Evolutionary conservation across 1,140 invertebrate genomes (phyloP).

Genomic region (Thaumatotibia leucotreta): DNA sequence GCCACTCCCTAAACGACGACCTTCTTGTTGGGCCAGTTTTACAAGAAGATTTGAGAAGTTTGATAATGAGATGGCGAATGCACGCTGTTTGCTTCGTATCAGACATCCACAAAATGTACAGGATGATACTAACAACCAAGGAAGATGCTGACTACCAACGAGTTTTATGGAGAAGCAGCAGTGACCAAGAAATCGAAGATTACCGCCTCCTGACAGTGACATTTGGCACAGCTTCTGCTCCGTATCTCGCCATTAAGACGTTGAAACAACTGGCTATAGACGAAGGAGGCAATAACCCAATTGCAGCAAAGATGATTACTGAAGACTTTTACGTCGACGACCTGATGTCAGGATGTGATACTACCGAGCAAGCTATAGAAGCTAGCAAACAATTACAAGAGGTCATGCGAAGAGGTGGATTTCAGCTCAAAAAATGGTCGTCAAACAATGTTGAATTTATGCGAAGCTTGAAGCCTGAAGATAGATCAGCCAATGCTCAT

Average conservation of each 20-base stretch:
- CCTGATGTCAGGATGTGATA: conserved; percentile 47
- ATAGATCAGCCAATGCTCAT: not conserved
- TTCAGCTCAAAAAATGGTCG: conserved; percentile 37
- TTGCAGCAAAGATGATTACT: conserved; percentile 30
- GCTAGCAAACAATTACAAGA: conserved; percentile 30
- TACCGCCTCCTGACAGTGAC: conserved; percentile 44
- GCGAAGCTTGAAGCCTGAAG: conserved; percentile 14
- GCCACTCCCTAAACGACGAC: conserved; percentile 35
- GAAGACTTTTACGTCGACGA: conserved; percentile 72
- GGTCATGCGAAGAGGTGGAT: conserved; percentile 22
- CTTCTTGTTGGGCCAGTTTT: conserved; percentile 21
- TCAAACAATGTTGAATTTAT: conserved; percentile 24
- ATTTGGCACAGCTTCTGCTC: conserved; percentile 45
- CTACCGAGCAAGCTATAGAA: conserved; percentile 24
- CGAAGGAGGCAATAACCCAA: conserved; percentile 30
- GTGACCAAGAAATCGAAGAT: conserved; percentile 25
- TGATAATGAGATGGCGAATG: conserved; percentile 25
- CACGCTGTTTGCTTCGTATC: conserved; percentile 19
- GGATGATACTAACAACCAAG: conserved; percentile 20
- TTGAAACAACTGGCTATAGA: conserved; percentile 36
- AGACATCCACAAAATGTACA: conserved; percentile 32
- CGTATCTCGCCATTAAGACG: conserved; percentile 37
- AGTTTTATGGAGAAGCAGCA: conserved; percentile 43
- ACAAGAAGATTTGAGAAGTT: conserved; percentile 26
- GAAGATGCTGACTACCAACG: conserved; percentile 49